Evolutionary conservation across 37 sponge, comb jelly and placozoan genomes (phyloP).

Genomic region (Hexactinellida sp.): DNA sequence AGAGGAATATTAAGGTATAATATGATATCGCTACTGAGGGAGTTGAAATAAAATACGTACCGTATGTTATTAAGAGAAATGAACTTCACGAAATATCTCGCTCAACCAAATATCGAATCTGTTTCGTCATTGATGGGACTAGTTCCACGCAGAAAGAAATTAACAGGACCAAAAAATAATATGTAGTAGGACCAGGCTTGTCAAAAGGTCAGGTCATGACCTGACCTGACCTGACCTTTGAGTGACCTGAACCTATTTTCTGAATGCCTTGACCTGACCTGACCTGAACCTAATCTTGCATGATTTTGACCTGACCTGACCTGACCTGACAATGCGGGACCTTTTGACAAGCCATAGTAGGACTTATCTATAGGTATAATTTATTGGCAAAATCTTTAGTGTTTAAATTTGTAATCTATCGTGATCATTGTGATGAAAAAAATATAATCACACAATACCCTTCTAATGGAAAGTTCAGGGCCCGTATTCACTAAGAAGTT

Average conservation of each 20-base stretch:
- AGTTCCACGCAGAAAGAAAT: background rate
- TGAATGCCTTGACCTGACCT: too few relatives aligned
- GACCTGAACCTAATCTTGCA: too few relatives aligned
- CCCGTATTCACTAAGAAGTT: too few relatives aligned
- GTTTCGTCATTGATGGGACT: background rate
- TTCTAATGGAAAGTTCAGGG: too few relatives aligned
- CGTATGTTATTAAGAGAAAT: background rate
- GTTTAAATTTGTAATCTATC: background rate
- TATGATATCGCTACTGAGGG: background rate
- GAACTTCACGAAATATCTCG: background rate
- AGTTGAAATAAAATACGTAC: background rate
- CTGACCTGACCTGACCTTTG: too few relatives aligned
- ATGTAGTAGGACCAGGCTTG: too few relatives aligned
- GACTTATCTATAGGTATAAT: background rate
- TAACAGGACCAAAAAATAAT: too few relatives aligned
- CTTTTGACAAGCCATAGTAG: background rate
- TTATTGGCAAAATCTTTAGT: background rate
- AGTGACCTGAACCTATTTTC: too few relatives aligned
- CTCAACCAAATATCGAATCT: background rate
- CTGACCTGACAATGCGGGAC: too few relatives aligned
- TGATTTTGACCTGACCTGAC: too few relatives aligned
- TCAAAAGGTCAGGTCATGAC: too few relatives aligned
- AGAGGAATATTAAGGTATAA: background rate
- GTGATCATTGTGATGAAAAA: background rate
- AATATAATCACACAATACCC: too few relatives aligned